Evolutionary conservation across 2,797 vertebrate genomes (phyloP), one percentile per base, ranked within the genome.

Genomic region (Enteromius paludinosus): DNA sequence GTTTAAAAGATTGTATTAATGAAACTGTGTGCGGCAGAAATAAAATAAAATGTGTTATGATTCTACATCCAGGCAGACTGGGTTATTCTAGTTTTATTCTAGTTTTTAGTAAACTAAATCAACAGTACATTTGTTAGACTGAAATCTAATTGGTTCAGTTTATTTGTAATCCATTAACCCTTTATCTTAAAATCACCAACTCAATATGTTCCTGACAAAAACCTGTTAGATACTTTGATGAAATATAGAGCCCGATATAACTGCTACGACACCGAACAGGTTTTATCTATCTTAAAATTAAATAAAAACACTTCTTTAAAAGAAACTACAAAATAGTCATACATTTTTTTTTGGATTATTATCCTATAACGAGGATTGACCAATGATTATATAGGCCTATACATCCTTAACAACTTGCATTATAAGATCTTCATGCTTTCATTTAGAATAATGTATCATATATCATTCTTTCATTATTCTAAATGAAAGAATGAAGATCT

Each of bases 1-100:
- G 68, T 49, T 81, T 81, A 64, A 20, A 72, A 72, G 56, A 64
- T 62, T 72, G 41, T 9, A 81, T 72, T 62, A 81, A 38, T 64
- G 30, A 72, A 72, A 81, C 12, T 1, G 38, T 72, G 28, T 23
- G 54, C 23, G 15, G 65, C 3, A 54, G 65, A 6, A 6, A 35
- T 6, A 35, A 35, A 35, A 35, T 6, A 35, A 35, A 35, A 7
- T 28, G 15, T 52, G 52, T 8, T 74, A 38, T 33, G 47, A 78
- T 33, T 65, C 33, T 35, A 62, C 74, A 73, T 47, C 20, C 49
- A 49, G 52, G 45, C 52, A 23, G 43, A 41, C 23, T 66, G 64
- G 59, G 68, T 61, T 75, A 81, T 84, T n/a, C 8, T 20, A 20
- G 49, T 8, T 20, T 52, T 52, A 8, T 5, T 18, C 17, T 49